Conservation (phyloP, 2,797 vertebrate species). For the Micropoecilia bifurca region DNA sequence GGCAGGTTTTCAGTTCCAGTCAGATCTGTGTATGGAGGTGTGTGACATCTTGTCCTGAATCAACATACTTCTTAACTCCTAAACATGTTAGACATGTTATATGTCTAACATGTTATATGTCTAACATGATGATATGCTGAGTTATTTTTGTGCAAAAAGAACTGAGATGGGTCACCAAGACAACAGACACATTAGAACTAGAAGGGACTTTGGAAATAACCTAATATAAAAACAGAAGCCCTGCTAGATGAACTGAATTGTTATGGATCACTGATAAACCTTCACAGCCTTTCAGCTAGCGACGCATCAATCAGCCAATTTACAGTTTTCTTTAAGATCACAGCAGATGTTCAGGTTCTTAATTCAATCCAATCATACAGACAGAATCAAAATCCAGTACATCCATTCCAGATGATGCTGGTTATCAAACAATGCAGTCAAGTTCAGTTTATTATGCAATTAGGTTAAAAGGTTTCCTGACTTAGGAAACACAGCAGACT, state of each 20-base stretch:
- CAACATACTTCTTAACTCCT: constrained; percentile 23
- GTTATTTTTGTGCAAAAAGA: not conserved
- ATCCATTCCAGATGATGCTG: too few relatives aligned
- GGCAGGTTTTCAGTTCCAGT: constrained; percentile 63
- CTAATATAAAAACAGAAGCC: not conserved
- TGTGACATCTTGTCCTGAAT: constrained; percentile 16
- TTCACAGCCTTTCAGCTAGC: not conserved
- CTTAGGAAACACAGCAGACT: not conserved
- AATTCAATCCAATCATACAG: not conserved
- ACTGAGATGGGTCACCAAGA: not conserved
- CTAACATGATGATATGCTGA: not conserved
- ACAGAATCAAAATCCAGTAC: not conserved
- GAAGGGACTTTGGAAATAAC: not conserved
- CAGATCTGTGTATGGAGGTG: constrained; percentile 20
- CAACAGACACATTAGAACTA: too few relatives aligned
- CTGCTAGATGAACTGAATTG: not conserved
- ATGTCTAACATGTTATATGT: not conserved
- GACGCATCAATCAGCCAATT: not conserved
- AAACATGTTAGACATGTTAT: too few relatives aligned
- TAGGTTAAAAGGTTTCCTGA: not conserved
- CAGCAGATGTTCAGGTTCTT: not conserved
- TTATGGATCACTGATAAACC: not conserved
- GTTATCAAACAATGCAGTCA: too few relatives aligned
- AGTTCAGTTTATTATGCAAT: not conserved
- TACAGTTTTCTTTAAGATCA: not conserved